phyloP scores from a whole-genome alignment of 23 tunicate genomes.

The Halocynthia roretzi region DNA sequence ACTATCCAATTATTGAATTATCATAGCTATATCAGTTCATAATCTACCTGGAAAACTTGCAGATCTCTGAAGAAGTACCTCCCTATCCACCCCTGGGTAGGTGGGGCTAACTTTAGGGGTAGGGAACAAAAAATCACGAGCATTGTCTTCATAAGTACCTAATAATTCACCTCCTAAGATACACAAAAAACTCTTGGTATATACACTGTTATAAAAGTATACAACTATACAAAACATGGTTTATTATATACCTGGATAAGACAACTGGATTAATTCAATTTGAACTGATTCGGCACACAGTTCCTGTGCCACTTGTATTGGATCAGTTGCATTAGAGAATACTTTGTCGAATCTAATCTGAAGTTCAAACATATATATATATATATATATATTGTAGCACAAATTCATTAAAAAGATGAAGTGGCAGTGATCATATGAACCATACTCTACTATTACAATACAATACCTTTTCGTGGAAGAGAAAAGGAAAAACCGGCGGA shows the following conservation, averaged over 20 bases:
- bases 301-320: constrained; percentile 78
- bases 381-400: neutral
- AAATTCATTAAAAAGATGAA: neutral
- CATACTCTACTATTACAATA: neutral
- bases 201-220: neutral
- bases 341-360: constrained; percentile 88
- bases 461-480: constrained; percentile 84
- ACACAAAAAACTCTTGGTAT: neutral
- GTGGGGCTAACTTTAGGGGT: constrained; percentile 86
- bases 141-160: constrained; percentile 81
- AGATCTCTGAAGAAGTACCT: constrained; percentile 67
- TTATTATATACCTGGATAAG: constrained; percentile 65
- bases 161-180: constrained; percentile 71
- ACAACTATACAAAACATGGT: neutral
- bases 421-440: neutral
- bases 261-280: constrained; percentile 69
- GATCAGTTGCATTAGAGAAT: constrained; percentile 76
- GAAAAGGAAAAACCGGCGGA: constrained; percentile 88
- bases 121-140: constrained; percentile 97
- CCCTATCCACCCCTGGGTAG: constrained; percentile 98
- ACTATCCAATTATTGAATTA: neutral
- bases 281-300: constrained; percentile 59
- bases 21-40: neutral
- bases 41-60: constrained; percentile 45
- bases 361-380: neutral